phyloP scores from a whole-genome alignment of 2,113 vertebrate genomes.

The Vimba vimba region DNA sequence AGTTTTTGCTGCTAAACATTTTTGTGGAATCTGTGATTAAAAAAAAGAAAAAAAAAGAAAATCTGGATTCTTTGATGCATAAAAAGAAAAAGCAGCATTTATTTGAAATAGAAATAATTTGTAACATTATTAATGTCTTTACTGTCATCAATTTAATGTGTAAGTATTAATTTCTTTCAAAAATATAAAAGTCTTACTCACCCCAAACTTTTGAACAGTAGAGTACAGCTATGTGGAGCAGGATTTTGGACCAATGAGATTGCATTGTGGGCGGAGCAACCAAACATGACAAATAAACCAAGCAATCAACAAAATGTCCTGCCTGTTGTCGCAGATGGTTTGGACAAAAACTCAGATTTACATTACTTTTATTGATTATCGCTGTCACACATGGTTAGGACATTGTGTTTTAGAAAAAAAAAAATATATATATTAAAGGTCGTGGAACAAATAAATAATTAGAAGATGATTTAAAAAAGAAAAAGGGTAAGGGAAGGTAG shows the following conservation, averaged over 20 bases:
- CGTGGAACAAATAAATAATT: background rate
- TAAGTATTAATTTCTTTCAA: background rate
- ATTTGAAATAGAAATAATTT: background rate
- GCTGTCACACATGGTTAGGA: background rate
- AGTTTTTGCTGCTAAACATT: background rate
- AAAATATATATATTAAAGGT: conserved; percentile 22
- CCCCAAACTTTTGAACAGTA: background rate
- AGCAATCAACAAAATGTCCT: background rate
- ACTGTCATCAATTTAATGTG: background rate
- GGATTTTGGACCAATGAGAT: background rate
- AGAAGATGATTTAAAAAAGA: background rate
- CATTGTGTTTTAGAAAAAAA: background rate
- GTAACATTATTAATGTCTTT: background rate
- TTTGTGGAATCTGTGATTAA: background rate
- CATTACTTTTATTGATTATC: background rate
- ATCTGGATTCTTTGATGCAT: background rate
- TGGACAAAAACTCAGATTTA: no score
- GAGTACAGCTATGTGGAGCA: background rate
- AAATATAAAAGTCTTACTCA: no score
- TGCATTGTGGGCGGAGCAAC: no score
- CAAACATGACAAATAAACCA: background rate
- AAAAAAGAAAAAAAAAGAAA: no score
- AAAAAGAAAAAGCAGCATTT: background rate
- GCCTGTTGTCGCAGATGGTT: background rate
- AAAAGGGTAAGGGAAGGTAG: background rate